Evolutionary conservation across 1,140 invertebrate species (phyloP).

Genomic region (Euura lappo): DNA sequence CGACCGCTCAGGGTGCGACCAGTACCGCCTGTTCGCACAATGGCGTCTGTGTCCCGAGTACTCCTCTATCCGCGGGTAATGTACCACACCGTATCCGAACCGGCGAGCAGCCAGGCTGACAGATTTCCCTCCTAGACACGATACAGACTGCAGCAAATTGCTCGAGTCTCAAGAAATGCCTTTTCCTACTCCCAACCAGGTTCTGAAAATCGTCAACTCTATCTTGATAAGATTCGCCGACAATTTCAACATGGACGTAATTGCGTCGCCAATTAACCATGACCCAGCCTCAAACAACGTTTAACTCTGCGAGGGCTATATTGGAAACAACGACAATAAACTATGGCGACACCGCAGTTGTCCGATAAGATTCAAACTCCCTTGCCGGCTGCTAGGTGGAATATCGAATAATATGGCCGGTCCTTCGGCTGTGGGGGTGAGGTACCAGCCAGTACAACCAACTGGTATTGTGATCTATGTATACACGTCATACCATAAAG

Average conservation of each 20-base stretch:
- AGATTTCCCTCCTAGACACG: background rate
- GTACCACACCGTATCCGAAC: slow-evolving; percentile 1
- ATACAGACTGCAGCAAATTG: background rate
- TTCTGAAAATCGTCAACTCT: background rate
- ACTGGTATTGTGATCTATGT: background rate
- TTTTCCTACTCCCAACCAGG: background rate
- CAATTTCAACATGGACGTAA: too few relatives aligned
- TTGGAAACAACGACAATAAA: too few relatives aligned
- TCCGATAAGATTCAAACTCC: background rate
- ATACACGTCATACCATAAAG: background rate
- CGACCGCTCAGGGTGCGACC: background rate
- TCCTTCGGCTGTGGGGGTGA: background rate
- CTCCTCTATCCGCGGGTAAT: background rate
- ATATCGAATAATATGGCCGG: background rate
- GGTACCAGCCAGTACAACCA: too few relatives aligned
- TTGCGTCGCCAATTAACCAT: too few relatives aligned
- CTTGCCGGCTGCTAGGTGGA: background rate
- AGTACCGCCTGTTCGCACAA: slow-evolving; percentile 3
- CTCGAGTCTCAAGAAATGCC: background rate
- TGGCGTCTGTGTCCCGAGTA: background rate
- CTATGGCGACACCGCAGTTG: too few relatives aligned
- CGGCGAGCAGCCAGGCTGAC: background rate
- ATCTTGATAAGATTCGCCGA: background rate
- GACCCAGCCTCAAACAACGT: too few relatives aligned
- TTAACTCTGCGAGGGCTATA: too few relatives aligned